Base-by-base conservation (phyloP, 2,888 invertebrate genomes). In the Cantharis flavilabris region DNA sequence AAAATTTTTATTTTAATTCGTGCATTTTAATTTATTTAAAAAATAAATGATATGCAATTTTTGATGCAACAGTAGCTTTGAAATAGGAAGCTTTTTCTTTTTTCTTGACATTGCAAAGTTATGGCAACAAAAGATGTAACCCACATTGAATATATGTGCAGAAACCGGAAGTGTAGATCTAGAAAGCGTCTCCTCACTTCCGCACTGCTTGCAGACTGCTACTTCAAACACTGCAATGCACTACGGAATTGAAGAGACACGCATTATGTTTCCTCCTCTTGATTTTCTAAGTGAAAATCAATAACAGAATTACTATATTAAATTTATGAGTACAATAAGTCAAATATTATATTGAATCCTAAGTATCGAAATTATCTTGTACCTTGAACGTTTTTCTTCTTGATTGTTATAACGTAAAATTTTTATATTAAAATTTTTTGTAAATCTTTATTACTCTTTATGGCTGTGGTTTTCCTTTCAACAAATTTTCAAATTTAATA, bases 161-260 rank as follows among this genome's bases (percentile, higher is more conserved):
- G 33, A 70, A 70, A 33, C 49, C 70, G 75, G 77, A 80, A 81
- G 80, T 80, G 82, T 76, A 76, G 80, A 82, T 80, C 76, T 76
- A 78, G 80, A 75, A 80, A 77, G 81, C 84, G 85, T 85, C 85
- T 83, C 87, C 94, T 95, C 96, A 96, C 94, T 95, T 94, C 96
- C 96, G 95, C 95, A 94, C 94, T 95, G 96, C 95, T 95, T 96
- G 96, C 96, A 96, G 95, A 93, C 90, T 86, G 91, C 91, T 91
- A 88, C 88, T 88, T 87, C 88, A 89, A 91, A 94, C 94, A 95
- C 96, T 96, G 96, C 96, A 96, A 96, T 96, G 96, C 96, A 96
- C 96, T 96, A 95, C 96, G 96, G 96, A 96, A 96, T 96, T 96
- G 96, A 96, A 91, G 93, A 89, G 91, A 92, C 90, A 90, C 90